Evolutionary conservation across 2,797 vertebrate genomes (phyloP), one percentile per base, ranked within the genome.

Genomic region (Champsocephalus esox): DNA sequence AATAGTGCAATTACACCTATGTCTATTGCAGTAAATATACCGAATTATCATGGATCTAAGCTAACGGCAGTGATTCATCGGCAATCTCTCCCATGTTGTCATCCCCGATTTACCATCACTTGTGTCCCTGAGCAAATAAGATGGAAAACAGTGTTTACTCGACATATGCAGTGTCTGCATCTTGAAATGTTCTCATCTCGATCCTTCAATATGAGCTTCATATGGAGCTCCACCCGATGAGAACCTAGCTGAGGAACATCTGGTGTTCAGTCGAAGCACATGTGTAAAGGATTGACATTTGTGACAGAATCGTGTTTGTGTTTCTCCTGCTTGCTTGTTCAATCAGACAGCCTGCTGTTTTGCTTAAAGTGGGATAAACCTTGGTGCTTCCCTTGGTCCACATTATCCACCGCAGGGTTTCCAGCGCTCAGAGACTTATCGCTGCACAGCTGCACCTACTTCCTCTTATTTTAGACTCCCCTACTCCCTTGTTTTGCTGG

Each of bases 361-460:
- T 72, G 70, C 86, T 90, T 76, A 82, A 84, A 88, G 73, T 62
- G 66, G 84, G 73, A 75, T 81, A 87, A 92, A 90, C 75, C 84
- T 78, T 44, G 2, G 67, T 43, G 79, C 80, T 92, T 90, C 84
- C 90, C 80, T 88, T 66, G 10, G 32, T 89, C 88, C 90, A 89
- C 86, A 90, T 87, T 82, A 67, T 81, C 81, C 88, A 50, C 92
- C 24, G 28, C 85, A 72, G 89, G 88, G 86, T 81, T 88, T 88
- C 89, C 88, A 81, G 64, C 13, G 83, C 83, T 77, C 50, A 17
- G 70, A 79, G 73, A 74, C 75, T 87, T 90, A 92, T 93, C 90
- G 17, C 63, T 44, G 64, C 88, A 54, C 86, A 87, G 91, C 91
- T 90, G 91, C 88, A 90, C 89, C 92, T 90, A 90, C 88, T 95